A percentile compares a stretch with the other conserved stretches of the same genome.
These are phyloP conservation scores for Pardalotus punctatus DNA, from an alignment of 2,113 vertebrate species.

Conservation along the genomic window DNA sequence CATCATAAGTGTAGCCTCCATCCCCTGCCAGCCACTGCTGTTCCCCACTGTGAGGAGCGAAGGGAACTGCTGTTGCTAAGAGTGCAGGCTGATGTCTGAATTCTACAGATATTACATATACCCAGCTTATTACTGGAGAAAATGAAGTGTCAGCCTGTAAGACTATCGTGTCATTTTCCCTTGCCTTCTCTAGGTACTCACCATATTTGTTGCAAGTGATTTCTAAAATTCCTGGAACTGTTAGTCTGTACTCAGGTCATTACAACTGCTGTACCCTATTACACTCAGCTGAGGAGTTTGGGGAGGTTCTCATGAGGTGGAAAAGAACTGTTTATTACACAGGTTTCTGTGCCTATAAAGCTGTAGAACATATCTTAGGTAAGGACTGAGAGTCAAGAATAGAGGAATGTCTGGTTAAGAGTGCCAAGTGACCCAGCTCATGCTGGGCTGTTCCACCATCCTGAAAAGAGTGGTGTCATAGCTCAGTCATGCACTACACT, in stretches of 20 bases:
- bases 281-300: neutral
- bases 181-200: neutral
- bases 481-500: neutral
- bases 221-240: neutral
- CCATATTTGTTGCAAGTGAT: neutral
- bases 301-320: neutral
- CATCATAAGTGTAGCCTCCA: neutral
- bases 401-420: neutral
- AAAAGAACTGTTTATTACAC: neutral
- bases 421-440: neutral
- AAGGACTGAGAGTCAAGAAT: neutral
- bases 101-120: neutral
- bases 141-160: neutral
- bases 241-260: neutral
- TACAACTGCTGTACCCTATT: neutral
- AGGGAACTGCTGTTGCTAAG: neutral
- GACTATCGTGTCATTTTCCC: neutral
- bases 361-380: neutral
- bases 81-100: neutral
- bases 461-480: neutral
- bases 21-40: fast-evolving
- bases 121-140: neutral
- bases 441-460: neutral
- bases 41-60: neutral
- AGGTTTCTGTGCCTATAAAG: neutral